Base-by-base conservation (phyloP, 2,797 vertebrate species). In the Corythornis leucogaster region DNA sequence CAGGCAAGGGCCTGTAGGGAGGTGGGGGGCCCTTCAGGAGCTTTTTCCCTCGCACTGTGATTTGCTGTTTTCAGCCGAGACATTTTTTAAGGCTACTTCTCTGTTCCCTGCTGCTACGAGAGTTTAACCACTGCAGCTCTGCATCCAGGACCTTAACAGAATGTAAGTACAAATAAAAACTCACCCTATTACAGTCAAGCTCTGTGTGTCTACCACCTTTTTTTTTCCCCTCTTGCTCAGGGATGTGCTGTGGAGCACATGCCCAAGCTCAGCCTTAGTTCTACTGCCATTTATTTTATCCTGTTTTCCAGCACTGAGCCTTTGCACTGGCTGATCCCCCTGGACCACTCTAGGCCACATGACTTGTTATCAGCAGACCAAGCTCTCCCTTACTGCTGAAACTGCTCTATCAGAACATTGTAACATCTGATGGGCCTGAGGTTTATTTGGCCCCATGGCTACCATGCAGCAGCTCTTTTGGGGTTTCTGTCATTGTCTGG, bases 361-460 rank as follows among this genome's bases (percentile, higher is more conserved):
- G 30, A 53, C 25, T 63, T 9, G 9, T 0, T 6, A 13, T 11
- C 51, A 30, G 28, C 26, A 50, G 46, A 9, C 69, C 25, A 3
- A 9, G 22, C 42, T 35, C 61, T 48, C 28, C 69, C 4, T 3
- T 5, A 13, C 1, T 54, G 28, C 66, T 71, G 58, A 71, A 75
- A 75, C 22, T 17, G 33, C 53, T 63, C 53, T 35, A 33, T 13
- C 83, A 50, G 25, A 45, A 50, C 11, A 42, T 42, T 90, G 74
- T 80, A 85, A 22, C 61, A 58, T 8, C 19, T 10, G 12, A 35
- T 1, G 1, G 35, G 26, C 38, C 83, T 5, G 31, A 50, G 48
- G 28, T 26, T 59, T 31, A 3, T 10, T 8, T 28, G 48, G 61
- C 62, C 66, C 48, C 0, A 0, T 6, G 21, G n/a, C 55, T 30